Conservation (phyloP, 2,797 vertebrate genomes). For the Hippopotamyrus pictus region DNA sequence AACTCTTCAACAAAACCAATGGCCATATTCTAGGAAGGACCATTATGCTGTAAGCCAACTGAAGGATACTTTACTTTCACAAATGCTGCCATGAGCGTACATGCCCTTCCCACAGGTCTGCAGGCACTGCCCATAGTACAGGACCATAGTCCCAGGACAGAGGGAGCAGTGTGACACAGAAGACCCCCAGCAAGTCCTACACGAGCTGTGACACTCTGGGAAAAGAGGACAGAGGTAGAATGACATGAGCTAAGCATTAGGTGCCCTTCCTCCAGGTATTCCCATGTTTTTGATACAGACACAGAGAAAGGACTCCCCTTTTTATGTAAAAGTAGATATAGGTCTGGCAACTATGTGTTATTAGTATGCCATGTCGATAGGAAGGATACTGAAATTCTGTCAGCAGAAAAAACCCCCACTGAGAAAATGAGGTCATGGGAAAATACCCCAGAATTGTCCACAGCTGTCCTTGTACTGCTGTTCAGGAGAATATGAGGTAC, state of each 20-base stretch:
- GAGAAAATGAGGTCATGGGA: background rate
- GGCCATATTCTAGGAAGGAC: background rate
- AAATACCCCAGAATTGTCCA: slow-evolving; percentile 70
- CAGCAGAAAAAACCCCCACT: background rate
- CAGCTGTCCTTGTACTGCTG: slow-evolving; percentile 59
- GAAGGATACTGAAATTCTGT: background rate
- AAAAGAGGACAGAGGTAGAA: slow-evolving; percentile 18
- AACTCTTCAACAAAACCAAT: background rate
- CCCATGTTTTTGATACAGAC: background rate
- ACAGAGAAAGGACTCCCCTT: background rate
- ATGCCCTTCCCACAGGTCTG: slow-evolving; percentile 74
- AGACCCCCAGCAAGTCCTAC: slow-evolving; percentile 73
- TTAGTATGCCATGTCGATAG: background rate
- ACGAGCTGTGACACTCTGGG: slow-evolving; percentile 74
- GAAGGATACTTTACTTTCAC: slow-evolving; percentile 67
- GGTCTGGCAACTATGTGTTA: background rate
- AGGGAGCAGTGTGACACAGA: slow-evolving; percentile 66
- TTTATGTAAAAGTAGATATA: background rate
- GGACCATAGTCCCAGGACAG: slow-evolving; percentile 54
- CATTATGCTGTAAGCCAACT: background rate
- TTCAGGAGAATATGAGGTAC: slow-evolving; percentile 67
- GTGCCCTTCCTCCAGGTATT: background rate
- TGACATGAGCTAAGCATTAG: background rate
- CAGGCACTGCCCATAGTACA: slow-evolving; percentile 76
- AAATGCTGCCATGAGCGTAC: slow-evolving; percentile 63